phyloP scores from a whole-genome alignment of 1,140 invertebrate species.

The Neuroterus valhalla region DNA sequence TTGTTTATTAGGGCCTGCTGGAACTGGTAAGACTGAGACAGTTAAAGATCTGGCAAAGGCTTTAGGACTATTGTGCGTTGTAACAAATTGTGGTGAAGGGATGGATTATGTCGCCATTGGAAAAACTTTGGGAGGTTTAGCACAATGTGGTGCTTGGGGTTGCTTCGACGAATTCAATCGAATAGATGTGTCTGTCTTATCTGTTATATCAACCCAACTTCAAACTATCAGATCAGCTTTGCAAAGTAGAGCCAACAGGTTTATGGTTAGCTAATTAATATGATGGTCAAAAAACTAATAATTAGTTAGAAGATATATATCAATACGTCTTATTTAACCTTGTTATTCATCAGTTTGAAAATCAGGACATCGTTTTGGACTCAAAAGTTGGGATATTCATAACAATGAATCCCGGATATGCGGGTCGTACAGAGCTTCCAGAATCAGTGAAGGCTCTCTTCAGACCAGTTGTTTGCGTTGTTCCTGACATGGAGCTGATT shows the following conservation, averaged over 20 bases:
- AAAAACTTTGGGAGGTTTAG: conserved; percentile 86
- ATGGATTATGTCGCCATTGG: conserved; percentile 93
- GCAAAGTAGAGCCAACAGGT: conserved; percentile 82
- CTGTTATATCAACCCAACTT: conserved; percentile 92
- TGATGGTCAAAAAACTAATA: no score
- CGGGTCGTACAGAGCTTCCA: conserved; percentile 90
- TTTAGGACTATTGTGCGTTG: conserved; percentile 88
- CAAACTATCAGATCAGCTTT: conserved; percentile 91
- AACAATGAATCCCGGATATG: conserved; percentile 95
- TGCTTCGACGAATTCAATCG: conserved; percentile 96
- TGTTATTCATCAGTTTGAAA: conserved; percentile 83
- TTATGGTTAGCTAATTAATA: conserved; percentile 62
- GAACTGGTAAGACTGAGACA: conserved; percentile 94
- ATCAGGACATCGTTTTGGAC: conserved; percentile 87
- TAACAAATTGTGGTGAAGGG: conserved; percentile 94
- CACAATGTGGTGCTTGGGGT: conserved; percentile 88
- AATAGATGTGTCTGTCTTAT: conserved; percentile 92
- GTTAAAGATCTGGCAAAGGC: conserved; percentile 93
- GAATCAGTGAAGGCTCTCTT: conserved; percentile 94
- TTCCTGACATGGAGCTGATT: conserved; percentile 92
- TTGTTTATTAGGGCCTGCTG: conserved; percentile 79
- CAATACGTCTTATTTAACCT: neutral
- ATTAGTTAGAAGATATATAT: no score
- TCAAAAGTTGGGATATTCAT: conserved; percentile 93
- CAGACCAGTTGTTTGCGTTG: conserved; percentile 91